A percentile compares a stretch with the other conserved stretches of the same genome.
Conservation (phyloP, 2,888 invertebrate species). For the Leucophora obtusa region DNA sequence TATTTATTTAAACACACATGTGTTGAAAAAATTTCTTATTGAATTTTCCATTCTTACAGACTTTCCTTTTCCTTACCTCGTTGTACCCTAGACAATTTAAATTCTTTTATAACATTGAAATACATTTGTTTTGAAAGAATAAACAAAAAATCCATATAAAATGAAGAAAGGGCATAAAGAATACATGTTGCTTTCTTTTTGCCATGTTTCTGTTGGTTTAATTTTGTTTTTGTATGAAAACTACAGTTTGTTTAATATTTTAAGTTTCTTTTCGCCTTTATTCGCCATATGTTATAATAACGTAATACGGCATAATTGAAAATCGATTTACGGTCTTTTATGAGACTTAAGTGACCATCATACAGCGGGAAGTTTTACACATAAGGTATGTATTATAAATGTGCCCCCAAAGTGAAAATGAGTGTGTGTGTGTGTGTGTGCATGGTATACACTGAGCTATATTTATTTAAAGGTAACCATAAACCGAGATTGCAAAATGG, state of each 20-base stretch:
- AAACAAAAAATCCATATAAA: not conserved
- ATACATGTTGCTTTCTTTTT: conserved; percentile 2
- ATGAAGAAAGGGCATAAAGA: not conserved
- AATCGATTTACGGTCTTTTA: conserved; percentile 50
- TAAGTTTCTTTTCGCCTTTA: not conserved
- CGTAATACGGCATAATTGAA: conserved; percentile 55
- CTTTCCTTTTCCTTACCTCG: not conserved
- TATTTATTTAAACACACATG: conserved; percentile 20
- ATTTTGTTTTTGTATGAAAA: not conserved
- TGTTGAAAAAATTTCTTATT: not conserved
- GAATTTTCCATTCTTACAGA: not conserved
- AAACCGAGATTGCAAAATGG: too few relatives aligned
- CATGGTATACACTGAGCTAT: too few relatives aligned
- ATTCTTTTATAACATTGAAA: conserved; percentile 30
- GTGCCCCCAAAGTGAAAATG: too few relatives aligned
- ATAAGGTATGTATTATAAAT: not conserved
- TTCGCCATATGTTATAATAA: conserved; percentile 14
- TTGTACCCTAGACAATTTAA: conserved; percentile 29
- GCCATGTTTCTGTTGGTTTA: not conserved
- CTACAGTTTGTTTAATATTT: not conserved
- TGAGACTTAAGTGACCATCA: conserved; percentile 48
- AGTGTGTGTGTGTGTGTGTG: too few relatives aligned
- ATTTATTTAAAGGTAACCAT: too few relatives aligned
- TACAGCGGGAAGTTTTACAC: too few relatives aligned
- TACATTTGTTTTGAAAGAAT: not conserved